These are phyloP conservation scores for Hydraecia micacea DNA, from an alignment of 2,888 invertebrate species.

Conservation along the genomic window DNA sequence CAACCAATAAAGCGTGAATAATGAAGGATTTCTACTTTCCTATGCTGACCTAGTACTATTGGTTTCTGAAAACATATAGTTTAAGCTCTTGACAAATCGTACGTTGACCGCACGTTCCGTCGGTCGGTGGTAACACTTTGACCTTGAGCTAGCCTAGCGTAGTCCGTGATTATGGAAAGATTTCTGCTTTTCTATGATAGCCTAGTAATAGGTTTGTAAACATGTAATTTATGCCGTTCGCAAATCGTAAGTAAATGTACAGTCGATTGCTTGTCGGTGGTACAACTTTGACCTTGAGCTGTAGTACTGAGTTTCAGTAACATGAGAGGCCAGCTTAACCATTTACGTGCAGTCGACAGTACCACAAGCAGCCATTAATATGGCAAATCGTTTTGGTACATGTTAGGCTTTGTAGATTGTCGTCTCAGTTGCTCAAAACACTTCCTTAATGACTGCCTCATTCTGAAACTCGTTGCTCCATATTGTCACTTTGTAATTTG, in stretches of 20 bases:
- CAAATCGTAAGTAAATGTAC: neutral
- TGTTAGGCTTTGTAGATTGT: neutral
- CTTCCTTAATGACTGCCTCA: neutral
- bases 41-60: neutral
- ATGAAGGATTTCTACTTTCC: neutral
- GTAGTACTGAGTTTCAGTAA: neutral
- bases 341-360: too few relatives aligned
- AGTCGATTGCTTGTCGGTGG: neutral
- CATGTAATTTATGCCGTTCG: neutral
- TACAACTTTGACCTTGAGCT: neutral
- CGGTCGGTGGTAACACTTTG: neutral
- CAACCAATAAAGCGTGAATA: neutral
- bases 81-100: neutral
- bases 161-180: neutral
- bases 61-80: neutral
- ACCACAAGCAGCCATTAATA: too few relatives aligned
- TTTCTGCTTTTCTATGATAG: neutral
- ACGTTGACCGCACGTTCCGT: neutral
- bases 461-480: neutral
- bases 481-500: too few relatives aligned
- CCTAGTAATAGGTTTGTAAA: neutral
- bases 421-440: neutral
- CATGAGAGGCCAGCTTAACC: too few relatives aligned
- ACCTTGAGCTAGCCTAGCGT: neutral
- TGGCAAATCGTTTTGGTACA: too few relatives aligned